phyloP scores from a whole-genome alignment of 2,797 vertebrate genomes.

The Sus cebifrons region DNA sequence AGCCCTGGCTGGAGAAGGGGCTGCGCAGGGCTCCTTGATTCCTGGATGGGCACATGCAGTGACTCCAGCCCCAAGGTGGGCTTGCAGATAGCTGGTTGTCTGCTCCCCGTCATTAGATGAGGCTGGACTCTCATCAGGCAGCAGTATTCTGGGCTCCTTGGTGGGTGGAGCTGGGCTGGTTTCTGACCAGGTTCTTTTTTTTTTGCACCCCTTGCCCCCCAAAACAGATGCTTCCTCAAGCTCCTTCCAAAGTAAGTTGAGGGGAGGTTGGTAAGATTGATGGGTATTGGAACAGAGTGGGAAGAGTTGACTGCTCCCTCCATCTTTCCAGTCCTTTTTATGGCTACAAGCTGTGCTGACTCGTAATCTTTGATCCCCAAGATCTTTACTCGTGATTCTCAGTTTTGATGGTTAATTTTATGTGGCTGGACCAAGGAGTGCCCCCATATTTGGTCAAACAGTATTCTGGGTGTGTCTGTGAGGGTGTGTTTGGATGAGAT shows the following conservation, averaged over 20 bases:
- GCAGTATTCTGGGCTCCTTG: neutral
- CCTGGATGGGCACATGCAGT: too few species aligned
- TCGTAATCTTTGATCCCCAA: neutral
- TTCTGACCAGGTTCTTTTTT: neutral
- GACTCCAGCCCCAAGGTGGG: neutral
- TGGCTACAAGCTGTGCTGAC: neutral
- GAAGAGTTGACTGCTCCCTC: neutral
- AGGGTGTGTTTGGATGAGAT: neutral
- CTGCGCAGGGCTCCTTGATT: rapidly evolving
- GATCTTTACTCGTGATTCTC: neutral
- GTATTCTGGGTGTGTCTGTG: neutral
- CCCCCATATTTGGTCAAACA: neutral
- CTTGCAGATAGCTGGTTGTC: neutral
- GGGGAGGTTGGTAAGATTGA: neutral
- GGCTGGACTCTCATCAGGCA: neutral
- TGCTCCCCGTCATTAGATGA: neutral
- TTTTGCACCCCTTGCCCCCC: neutral
- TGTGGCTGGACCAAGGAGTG: neutral
- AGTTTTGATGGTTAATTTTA: neutral
- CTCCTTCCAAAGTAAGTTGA: neutral
- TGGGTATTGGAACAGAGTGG: neutral
- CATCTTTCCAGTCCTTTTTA: neutral
- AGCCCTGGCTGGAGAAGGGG: neutral
- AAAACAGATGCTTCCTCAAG: neutral
- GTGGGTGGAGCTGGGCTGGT: neutral